Evolutionary conservation across 2,113 vertebrate genomes (phyloP).

Genomic region (Procavia capensis): DNA sequence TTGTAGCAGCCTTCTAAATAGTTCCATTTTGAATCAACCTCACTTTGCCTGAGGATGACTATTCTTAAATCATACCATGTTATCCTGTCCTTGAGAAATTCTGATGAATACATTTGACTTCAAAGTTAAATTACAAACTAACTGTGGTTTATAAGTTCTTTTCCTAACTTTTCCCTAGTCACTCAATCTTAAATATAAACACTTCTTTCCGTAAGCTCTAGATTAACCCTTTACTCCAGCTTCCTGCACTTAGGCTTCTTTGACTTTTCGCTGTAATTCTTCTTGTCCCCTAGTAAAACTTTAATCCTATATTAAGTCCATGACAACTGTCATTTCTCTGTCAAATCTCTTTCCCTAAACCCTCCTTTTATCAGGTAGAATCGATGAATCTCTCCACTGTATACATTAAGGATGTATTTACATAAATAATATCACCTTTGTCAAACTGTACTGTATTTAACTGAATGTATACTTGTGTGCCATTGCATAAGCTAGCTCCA

Average conservation of each 20-base stretch:
- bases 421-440: not conserved
- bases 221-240: not conserved
- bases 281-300: not conserved
- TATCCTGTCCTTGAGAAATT: not conserved
- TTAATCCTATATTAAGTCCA: not conserved
- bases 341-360: not conserved
- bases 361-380: not conserved
- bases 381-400: not conserved
- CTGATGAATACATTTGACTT: not conserved
- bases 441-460: not conserved
- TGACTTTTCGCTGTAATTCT: not conserved
- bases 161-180: not conserved
- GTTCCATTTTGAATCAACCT: not conserved
- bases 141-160: not conserved
- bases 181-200: not conserved
- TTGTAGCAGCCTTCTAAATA: not conserved
- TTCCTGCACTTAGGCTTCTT: not conserved
- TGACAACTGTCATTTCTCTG: not conserved
- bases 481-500: not conserved
- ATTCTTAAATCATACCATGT: not conserved
- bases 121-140: not conserved
- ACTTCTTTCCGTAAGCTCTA: not conserved
- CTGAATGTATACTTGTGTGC: not conserved
- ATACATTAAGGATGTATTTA: not conserved
- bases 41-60: not conserved